Conservation (phyloP, 2,797 vertebrate species). For the Syngnathus rostellatus region DNA sequence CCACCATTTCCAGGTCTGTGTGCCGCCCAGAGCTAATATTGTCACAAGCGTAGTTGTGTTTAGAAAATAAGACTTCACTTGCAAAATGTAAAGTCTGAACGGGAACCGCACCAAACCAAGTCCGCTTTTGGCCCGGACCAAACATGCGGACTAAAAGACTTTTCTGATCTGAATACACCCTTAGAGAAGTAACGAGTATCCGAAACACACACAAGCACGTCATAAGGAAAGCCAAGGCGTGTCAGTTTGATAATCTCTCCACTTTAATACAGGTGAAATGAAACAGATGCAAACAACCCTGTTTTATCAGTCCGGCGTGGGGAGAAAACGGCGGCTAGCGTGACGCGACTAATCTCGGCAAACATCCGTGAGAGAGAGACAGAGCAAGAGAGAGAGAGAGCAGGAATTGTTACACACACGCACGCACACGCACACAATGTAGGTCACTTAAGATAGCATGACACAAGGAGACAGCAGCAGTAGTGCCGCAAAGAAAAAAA, state of each 20-base stretch:
- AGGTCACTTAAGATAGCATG: conserved; percentile 70
- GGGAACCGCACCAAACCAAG: too few relatives aligned
- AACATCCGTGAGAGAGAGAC: conserved; percentile 40
- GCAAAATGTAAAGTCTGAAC: too few relatives aligned
- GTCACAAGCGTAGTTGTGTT: too few relatives aligned
- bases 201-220: not conserved
- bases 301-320: conserved; percentile 61
- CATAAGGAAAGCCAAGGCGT: conserved; percentile 62
- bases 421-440: conserved; percentile 75
- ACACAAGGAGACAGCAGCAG: conserved; percentile 66
- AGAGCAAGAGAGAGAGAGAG: conserved; percentile 47
- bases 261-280: conserved; percentile 79
- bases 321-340: conserved; percentile 56
- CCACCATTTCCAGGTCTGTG: too few relatives aligned
- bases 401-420: conserved; percentile 65
- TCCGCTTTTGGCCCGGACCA: too few relatives aligned
- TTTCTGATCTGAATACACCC: too few relatives aligned
- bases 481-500: conserved; percentile 51
- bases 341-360: conserved; percentile 61
- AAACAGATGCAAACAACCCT: conserved; percentile 78
- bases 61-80: too few relatives aligned
- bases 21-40: too few relatives aligned
- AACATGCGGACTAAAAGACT: too few relatives aligned
- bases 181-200: not conserved
- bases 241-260: conserved; percentile 66